Evolutionary conservation across 2,113 vertebrate species (phyloP).

Genomic region (Phodopus roborovskii): DNA sequence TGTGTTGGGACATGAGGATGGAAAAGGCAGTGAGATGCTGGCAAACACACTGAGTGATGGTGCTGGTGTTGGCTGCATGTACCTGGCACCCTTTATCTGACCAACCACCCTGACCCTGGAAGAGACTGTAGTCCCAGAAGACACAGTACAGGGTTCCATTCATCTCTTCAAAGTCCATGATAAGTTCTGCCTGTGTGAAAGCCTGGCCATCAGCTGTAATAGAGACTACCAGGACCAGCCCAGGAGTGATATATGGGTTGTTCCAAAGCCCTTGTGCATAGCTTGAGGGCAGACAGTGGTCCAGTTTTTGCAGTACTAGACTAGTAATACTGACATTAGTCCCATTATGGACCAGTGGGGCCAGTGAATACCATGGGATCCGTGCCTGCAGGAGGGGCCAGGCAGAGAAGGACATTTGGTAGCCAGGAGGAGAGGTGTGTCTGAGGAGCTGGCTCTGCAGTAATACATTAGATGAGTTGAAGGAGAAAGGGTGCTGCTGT

Average conservation of each 20-base stretch:
- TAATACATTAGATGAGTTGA: slow-evolving; percentile 57
- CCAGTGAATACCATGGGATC: slow-evolving; percentile 58
- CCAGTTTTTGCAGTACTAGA: slow-evolving; percentile 72
- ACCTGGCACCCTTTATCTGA: slow-evolving; percentile 86
- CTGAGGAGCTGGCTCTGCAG: slow-evolving; percentile 49
- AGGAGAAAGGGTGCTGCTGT: slow-evolving; percentile 16
- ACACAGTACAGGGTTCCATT: slow-evolving; percentile 85
- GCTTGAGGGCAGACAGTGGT: slow-evolving; percentile 60
- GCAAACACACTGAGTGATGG: slow-evolving; percentile 83
- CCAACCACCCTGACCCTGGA: slow-evolving; percentile 84
- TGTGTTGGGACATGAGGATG: slow-evolving; percentile 86
- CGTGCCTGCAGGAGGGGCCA: not conserved
- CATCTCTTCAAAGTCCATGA: slow-evolving; percentile 82
- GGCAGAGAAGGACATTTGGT: slow-evolving; percentile 61
- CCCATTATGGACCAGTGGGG: not conserved
- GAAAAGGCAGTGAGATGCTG: slow-evolving; percentile 91
- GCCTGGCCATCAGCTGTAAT: slow-evolving; percentile 56
- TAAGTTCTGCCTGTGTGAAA: slow-evolving; percentile 55
- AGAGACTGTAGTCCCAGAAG: slow-evolving; percentile 89
- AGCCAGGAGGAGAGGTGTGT: not conserved
- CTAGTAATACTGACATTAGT: slow-evolving; percentile 63
- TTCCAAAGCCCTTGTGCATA: slow-evolving; percentile 23
- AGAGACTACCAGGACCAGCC: slow-evolving; percentile 68
- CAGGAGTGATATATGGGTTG: slow-evolving; percentile 53
- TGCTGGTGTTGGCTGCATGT: not conserved